Evolutionary conservation across 37 sponge, comb jelly and placozoan genomes (phyloP).

Genomic region (Eunapius fragilis): DNA sequence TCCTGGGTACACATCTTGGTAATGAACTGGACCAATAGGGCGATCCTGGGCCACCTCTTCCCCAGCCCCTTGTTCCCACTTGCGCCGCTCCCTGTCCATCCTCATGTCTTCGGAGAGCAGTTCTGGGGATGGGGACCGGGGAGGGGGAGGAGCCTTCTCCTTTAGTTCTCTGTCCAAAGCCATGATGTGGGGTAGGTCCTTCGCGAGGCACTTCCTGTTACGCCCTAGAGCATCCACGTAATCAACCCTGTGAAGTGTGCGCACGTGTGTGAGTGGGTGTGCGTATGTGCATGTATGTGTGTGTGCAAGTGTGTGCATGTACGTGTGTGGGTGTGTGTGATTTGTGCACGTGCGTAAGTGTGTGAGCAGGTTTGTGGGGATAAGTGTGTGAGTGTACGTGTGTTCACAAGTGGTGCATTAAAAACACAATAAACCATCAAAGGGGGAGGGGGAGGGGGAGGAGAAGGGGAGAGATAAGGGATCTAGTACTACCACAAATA

Average conservation of each 20-base stretch:
- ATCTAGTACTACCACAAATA: no score
- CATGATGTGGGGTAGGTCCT: constrained; percentile 65
- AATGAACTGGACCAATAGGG: constrained; percentile 74
- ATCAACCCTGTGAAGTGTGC: constrained; percentile 69
- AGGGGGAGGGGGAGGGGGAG: no score
- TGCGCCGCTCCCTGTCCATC: constrained; percentile 53
- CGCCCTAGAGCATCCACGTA: constrained; percentile 81
- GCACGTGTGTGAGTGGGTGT: no score
- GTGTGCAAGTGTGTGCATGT: no score
- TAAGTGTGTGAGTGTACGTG: not conserved
- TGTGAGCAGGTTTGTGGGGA: not conserved
- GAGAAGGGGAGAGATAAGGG: no score
- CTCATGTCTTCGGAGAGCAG: constrained; percentile 80
- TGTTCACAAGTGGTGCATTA: no score
- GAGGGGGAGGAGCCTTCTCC: not conserved
- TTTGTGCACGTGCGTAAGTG: no score
- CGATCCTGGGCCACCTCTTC: constrained; percentile 27
- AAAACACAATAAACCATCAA: no score
- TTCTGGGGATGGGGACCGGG: constrained; percentile 60
- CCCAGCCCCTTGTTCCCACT: constrained; percentile 59
- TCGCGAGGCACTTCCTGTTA: constrained; percentile 58
- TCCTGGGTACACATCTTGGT: constrained; percentile 62
- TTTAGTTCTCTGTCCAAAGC: constrained; percentile 26
- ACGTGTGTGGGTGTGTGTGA: no score
- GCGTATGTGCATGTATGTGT: no score